Evolutionary conservation across 1,140 invertebrate species (phyloP).

Genomic region (Mizuhopecten yessoensis): DNA sequence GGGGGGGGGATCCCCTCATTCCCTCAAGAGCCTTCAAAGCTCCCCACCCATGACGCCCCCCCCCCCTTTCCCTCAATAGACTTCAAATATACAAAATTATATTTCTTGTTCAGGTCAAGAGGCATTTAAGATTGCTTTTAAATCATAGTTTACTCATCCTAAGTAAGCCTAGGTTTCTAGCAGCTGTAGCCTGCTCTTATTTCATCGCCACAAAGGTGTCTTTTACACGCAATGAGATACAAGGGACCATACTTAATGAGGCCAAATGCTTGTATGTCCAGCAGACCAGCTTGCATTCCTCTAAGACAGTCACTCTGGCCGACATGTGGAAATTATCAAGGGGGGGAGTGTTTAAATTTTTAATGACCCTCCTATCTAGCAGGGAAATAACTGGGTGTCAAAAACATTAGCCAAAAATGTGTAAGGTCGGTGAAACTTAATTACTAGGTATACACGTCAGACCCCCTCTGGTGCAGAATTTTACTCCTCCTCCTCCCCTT

Average conservation of each 20-base stretch:
- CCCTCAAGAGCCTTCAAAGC: neutral
- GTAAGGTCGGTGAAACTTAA: slow-evolving; percentile 38
- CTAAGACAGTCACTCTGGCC: neutral
- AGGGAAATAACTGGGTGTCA: slow-evolving; percentile 45
- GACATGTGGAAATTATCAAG: slow-evolving; percentile 45
- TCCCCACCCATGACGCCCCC: neutral
- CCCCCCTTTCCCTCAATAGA: neutral
- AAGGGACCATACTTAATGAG: neutral
- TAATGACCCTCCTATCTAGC: slow-evolving; percentile 44
- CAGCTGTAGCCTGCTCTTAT: neutral
- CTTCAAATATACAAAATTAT: neutral
- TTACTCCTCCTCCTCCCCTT: neutral
- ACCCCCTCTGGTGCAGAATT: neutral
- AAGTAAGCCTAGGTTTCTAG: neutral
- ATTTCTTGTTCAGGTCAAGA: neutral
- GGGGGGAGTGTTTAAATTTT: slow-evolving; percentile 12
- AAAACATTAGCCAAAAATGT: slow-evolving; percentile 47
- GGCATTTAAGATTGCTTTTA: neutral
- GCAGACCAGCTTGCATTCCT: neutral
- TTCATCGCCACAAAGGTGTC: too few relatives aligned
- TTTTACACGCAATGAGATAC: neutral
- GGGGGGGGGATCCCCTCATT: too few relatives aligned
- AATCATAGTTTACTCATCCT: neutral
- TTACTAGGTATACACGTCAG: slow-evolving; percentile 14
- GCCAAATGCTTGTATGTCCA: slow-evolving; percentile 4